Evolutionary conservation across 1,140 invertebrate genomes (phyloP), one percentile per base, ranked within the genome.

Genomic region (Elysia chlorotica): DNA sequence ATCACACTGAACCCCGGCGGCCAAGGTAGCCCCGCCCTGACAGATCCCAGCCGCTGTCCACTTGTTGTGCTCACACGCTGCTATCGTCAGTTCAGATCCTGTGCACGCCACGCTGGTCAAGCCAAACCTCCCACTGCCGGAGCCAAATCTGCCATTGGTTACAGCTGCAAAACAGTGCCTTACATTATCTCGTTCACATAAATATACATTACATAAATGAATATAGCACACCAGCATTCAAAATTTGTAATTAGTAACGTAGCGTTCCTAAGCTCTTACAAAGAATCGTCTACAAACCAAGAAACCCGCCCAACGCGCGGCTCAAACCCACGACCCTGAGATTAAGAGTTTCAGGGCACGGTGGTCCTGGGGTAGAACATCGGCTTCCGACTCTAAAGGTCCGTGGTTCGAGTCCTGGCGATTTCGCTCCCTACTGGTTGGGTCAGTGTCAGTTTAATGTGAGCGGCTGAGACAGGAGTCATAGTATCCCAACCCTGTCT

Each of bases 1-100:
- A 33, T 93, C 90, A 14, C 94, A 92, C 95, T 95, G 97, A 2
- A 81, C 79, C 1, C 78, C 83, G 30, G 77, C 81, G 21, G 75
- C 56, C 1, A 41, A 56, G 17, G 37, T 30, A 23, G 2, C 3
- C 0, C 66, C 71, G 14, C 28, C 19, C 6, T 14, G 28, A 62
- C 73, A 77, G 0, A 25, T 35, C 6, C 65, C 19, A 19, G 31
- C 41, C 5, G 37, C 21, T 17, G 38, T 28, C 73, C 72, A 75
- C 19, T 28, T 31, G 37, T 80, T 77, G 66, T 79, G 75, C 4
- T 33, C 31, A 76, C 82, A 84, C 31, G 71, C 41, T 35, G 80
- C 76, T 25, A 83, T 37, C n/a, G 59, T 74, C 36, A 30, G 66
- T 59, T 80, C 79, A 6, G 48, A 36, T 19, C 80, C 79, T 0